Evolutionary conservation across 2,113 vertebrate species (phyloP).

Genomic region (Aldabrachelys gigantea): DNA sequence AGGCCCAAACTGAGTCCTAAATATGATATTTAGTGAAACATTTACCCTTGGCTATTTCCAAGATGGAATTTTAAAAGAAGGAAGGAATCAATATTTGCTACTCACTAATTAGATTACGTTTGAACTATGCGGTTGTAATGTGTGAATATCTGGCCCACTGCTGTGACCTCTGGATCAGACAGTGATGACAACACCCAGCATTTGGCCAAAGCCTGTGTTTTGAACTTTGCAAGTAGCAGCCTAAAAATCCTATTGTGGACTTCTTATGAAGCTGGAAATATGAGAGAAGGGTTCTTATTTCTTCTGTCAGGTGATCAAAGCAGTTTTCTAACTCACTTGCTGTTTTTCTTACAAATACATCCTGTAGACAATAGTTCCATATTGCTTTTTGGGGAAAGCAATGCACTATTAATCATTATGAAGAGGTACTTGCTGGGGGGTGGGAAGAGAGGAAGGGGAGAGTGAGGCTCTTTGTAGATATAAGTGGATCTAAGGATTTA

Average conservation of each 20-base stretch:
- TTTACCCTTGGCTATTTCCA: neutral
- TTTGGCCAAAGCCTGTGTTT: slow-evolving; percentile 56
- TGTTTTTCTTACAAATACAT: neutral
- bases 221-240: slow-evolving; percentile 38
- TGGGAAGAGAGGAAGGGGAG: too few species aligned
- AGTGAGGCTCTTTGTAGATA: neutral
- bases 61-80: slow-evolving; percentile 12
- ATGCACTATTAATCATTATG: neutral
- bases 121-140: slow-evolving; percentile 45
- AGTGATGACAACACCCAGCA: slow-evolving; percentile 45
- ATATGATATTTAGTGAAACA: fast-evolving
- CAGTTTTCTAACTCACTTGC: neutral
- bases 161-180: slow-evolving; percentile 54
- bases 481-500: neutral
- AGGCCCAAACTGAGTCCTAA: neutral
- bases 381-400: neutral
- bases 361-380: neutral
- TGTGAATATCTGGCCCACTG: slow-evolving; percentile 55
- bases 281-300: neutral
- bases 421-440: neutral
- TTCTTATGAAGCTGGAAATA: neutral
- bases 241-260: neutral
- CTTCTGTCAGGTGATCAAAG: neutral
- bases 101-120: slow-evolving; percentile 55
- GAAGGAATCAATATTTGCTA: slow-evolving; percentile 5